phyloP scores from a whole-genome alignment of 2,113 vertebrate genomes.

The Psephotus haematonotus region DNA sequence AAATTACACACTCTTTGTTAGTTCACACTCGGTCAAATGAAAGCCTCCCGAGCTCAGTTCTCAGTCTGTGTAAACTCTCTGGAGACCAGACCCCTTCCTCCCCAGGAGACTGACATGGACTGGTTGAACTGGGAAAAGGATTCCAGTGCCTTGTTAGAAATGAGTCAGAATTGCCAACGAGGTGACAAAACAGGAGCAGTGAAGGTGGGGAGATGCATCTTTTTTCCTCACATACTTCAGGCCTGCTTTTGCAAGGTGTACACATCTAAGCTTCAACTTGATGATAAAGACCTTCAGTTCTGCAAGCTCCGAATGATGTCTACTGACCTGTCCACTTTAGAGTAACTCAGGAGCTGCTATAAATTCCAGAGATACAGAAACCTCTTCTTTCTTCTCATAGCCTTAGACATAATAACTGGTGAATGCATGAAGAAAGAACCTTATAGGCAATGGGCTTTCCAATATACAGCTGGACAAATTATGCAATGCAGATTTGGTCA shows the following conservation, averaged over 20 bases:
- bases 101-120: accelerated
- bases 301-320: background rate
- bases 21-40: background rate
- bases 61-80: background rate
- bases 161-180: background rate
- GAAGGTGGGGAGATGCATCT: background rate
- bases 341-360: background rate
- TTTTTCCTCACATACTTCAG: accelerated
- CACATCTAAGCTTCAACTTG: background rate
- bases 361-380: background rate
- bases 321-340: background rate
- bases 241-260: background rate
- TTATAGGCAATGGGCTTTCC: background rate
- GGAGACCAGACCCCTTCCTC: background rate
- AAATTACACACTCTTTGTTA: background rate
- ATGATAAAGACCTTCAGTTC: background rate
- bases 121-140: background rate
- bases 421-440: background rate
- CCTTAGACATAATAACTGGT: background rate
- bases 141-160: background rate
- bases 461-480: background rate
- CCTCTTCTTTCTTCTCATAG: background rate
- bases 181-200: background rate
- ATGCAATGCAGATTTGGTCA: background rate
- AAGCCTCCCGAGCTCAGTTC: background rate